Base-by-base conservation (phyloP, 30 jellyfish, hydroid and myxozoan species). In the Aurelia sp. region DNA sequence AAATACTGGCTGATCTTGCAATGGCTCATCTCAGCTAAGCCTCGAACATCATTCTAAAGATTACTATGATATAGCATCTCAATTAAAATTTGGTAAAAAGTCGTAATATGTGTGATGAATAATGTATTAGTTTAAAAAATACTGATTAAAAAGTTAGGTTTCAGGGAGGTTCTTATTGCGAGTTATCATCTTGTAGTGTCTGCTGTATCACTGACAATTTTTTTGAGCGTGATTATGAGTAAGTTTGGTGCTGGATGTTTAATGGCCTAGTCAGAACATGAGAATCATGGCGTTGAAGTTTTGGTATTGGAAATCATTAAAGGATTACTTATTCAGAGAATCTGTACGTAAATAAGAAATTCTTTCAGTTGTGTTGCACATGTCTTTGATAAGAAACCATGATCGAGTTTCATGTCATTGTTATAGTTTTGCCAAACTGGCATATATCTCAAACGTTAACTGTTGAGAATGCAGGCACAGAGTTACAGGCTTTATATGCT, bases 231-330 rank as follows among this genome's bases (percentile, higher is more conserved):
- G 3, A 44, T 6, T 9, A 44, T 44, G 55, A 44, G 55, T 44
- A 44, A 9, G 3, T 44, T 44, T 44, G 3, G 8, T n/a, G 55
- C 55, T 44, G 55, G 55, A 44, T 9, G 3, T 44, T 44, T 9
- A 44, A 10, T 44, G 55, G 55, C 55, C 55, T 59, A 59, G 69
- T 13, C 12, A 59, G 69, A 59, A 15, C 11, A 59, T 76, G 87
- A 76, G 87, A 60, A 35, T 76, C 6, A 4, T 58, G 9, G 87
- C 61, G 18, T 57, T 76, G 7, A 76, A 60, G 77, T 37, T 57
- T 37, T 76, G 87, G 87, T 76, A 76, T 61, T 76, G 76, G 87
- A 40, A 16, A 65, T 4, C 77, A 15, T 47, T 76, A 1, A 13
- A 60, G 62, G 87, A 76, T 22, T 60, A 76, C 31, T 18, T 76